Evolutionary conservation across 2,113 vertebrate genomes (phyloP), one percentile per base, ranked within the genome.

Genomic region (Varanus komodoensis): DNA sequence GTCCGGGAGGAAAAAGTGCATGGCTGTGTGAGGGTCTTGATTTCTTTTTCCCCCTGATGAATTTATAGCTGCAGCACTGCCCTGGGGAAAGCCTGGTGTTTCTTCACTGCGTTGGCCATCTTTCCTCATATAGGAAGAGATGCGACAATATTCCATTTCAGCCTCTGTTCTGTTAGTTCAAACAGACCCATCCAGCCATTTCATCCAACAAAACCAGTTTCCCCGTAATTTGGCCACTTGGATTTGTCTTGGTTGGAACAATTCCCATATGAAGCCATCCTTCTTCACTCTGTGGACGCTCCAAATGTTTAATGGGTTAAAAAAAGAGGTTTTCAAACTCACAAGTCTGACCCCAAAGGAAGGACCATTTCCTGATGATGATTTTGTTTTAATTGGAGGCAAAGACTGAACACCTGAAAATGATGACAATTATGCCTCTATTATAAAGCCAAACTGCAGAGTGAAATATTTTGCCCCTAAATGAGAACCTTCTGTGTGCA

Each of bases 331-430:
- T 69, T 84, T 48, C 81, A 34, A 75, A n/a, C 21, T 6, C 1
- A 87, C 78, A 34, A 34, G 87, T 89, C 86, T 61, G 67, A 80
- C 27, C 89, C 32, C 86, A 90, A 92, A 94, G 82, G 6, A 82
- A 8, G 50, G 48, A 15, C 48, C 89, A 54, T 50, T 87, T 92
- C 32, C 75, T 92, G 75, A 21, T 92, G 92, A 91, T 38, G 7
- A 21, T 67, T 89, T 93, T 9, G 78, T 71, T 93, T 93, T 93
- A 95, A 88, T 88, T 94, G 73, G 68, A 94, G 84, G 61, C 61
- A 69, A 61, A 74, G 67, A 87, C 44, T 57, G 44, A 95, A 88
- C 44, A 93, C 92, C 71, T 90, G 71, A 87, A 94, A 95, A 87
- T 68, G 77, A 34, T 2, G 73, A 94, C 84, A 44, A 91, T 89